phyloP scores from a whole-genome alignment of 2,113 vertebrate genomes.

The Anser brachyrhynchus region DNA sequence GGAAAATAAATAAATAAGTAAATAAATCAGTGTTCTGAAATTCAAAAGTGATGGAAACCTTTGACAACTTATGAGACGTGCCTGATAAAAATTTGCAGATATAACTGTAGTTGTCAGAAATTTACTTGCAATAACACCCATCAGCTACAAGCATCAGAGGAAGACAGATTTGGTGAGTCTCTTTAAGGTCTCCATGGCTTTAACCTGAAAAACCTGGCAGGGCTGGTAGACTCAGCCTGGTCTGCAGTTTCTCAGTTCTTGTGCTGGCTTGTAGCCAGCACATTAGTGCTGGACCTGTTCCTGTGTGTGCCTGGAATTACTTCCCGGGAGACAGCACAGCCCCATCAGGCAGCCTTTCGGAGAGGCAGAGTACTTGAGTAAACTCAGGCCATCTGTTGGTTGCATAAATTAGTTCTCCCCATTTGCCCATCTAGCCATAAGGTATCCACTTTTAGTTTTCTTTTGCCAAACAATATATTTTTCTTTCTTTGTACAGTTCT shows the following conservation, averaged over 20 bases:
- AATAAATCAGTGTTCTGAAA: not conserved
- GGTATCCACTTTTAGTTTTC: not conserved
- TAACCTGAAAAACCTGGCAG: not conserved
- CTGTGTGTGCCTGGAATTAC: constrained; percentile 47
- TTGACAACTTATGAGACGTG: not conserved
- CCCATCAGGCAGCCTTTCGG: constrained; percentile 34
- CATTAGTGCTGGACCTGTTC: constrained; percentile 24
- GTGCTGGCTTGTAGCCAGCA: constrained; percentile 40
- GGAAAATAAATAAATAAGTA: not conserved
- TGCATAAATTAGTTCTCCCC: constrained; percentile 59
- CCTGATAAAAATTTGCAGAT: not conserved
- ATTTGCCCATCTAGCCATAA: constrained; percentile 26
- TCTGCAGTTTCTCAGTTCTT: not conserved
- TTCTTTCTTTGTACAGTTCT: not conserved
- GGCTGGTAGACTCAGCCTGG: not conserved
- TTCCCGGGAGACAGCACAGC: constrained; percentile 35
- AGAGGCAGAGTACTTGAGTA: constrained; percentile 63
- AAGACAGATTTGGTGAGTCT: not conserved
- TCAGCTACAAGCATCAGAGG: not conserved
- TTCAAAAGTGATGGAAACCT: not conserved
- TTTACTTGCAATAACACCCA: not conserved
- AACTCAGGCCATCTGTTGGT: constrained; percentile 74
- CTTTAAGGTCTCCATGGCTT: not conserved
- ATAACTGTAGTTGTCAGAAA: not conserved
- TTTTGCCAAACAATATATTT: not conserved